Evolutionary conservation across 2,888 invertebrate species (phyloP).

Genomic region (Eulithis prunata): DNA sequence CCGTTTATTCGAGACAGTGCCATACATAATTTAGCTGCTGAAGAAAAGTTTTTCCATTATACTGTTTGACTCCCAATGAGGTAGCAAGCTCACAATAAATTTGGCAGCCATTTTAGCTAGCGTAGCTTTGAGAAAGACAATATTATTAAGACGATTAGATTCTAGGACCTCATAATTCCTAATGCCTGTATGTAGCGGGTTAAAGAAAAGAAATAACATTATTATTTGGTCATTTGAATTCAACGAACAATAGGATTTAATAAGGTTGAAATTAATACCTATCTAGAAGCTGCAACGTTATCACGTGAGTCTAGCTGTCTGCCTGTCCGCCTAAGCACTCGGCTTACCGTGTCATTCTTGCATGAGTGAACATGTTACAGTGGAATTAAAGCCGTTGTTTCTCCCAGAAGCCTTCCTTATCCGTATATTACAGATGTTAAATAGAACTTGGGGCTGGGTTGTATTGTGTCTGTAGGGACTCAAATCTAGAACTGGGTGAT

Average conservation of each 20-base stretch:
- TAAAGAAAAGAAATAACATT: no score
- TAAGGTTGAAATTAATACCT: background rate
- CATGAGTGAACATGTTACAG: constrained; percentile 45
- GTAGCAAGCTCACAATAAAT: background rate
- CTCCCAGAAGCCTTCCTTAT: constrained; percentile 21
- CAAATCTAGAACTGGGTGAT: no score
- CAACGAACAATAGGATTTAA: no score
- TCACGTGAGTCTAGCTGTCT: constrained; percentile 16
- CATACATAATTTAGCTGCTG: constrained; percentile 45
- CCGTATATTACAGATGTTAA: constrained; percentile 9
- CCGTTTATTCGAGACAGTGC: constrained; percentile 38
- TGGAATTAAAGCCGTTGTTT: constrained; percentile 41
- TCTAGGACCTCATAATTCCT: no score
- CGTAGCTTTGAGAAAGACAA: no score
- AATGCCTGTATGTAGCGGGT: no score
- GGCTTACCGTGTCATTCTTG: constrained; percentile 46
- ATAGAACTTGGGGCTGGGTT: no score
- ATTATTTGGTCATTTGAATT: no score
- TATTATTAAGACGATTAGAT: no score
- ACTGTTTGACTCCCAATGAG: constrained; percentile 28
- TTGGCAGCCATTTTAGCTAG: background rate
- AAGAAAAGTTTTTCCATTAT: constrained; percentile 47
- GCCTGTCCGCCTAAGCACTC: constrained; percentile 23
- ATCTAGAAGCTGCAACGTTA: constrained; percentile 21
- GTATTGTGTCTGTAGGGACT: no score